These are phyloP conservation scores for Strigops habroptila DNA, from an alignment of 2,113 vertebrate genomes.

Conservation along the genomic window DNA sequence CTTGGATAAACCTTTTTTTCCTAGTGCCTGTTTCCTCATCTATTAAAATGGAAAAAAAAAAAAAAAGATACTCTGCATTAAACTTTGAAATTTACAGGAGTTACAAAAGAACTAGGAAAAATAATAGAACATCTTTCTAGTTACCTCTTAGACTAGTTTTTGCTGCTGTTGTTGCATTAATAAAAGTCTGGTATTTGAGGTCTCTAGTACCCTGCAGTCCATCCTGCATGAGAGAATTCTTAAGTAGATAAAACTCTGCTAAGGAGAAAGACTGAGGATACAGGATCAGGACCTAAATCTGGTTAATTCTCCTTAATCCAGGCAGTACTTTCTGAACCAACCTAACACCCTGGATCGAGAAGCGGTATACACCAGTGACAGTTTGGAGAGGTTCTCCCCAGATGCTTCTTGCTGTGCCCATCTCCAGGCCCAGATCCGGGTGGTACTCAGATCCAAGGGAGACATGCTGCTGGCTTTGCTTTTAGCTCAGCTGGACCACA, in stretches of 20 bases:
- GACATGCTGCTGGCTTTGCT: background rate
- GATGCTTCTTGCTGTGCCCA: background rate
- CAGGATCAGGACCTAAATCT: background rate
- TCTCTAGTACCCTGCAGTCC: background rate
- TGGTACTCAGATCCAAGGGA: accelerated
- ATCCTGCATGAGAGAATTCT: background rate
- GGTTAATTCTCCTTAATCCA: background rate
- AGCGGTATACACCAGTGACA: accelerated
- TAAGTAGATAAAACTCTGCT: background rate
- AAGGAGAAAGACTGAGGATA: background rate
- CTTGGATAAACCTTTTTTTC: background rate
- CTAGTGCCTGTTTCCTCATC: background rate
- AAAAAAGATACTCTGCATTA: background rate
- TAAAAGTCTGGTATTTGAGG: background rate
- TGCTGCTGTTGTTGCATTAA: background rate
- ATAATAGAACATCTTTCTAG: background rate
- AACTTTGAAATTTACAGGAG: background rate
- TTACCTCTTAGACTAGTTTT: background rate
- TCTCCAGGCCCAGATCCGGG: background rate
- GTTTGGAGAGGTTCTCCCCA: background rate
- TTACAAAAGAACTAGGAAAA: background rate
- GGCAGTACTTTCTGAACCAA: background rate
- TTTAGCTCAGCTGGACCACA: background rate
- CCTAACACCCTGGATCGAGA: accelerated
- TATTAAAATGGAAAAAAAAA: background rate